Conservation (phyloP, 2,113 vertebrate genomes). For the Erythrocercus mccallii region DNA sequence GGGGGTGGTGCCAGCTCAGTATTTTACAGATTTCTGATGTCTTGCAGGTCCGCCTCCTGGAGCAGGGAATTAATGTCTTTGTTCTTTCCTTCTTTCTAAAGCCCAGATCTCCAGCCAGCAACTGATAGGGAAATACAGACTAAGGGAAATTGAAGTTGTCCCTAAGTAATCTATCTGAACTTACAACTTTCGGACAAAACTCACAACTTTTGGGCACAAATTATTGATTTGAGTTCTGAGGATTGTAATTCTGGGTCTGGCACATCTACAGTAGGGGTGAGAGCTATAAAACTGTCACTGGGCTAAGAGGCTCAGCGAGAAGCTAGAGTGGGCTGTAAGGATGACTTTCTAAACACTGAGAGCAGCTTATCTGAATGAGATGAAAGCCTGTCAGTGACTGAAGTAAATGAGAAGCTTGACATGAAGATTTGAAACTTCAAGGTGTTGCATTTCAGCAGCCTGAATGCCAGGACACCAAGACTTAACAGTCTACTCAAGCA, state of each 20-base stretch:
- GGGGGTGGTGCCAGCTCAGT: background rate
- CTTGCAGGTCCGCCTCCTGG: background rate
- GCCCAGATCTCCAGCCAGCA: background rate
- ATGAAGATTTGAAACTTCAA: background rate
- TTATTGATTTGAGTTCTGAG: background rate
- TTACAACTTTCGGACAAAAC: background rate
- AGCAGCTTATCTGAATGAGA: background rate
- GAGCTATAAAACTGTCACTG: background rate
- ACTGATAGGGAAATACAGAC: background rate
- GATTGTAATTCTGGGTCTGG: background rate
- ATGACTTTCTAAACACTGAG: background rate
- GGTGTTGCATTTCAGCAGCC: background rate
- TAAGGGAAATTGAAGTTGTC: background rate
- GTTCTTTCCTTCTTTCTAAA: background rate
- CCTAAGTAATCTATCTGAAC: background rate
- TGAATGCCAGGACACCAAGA: accelerated
- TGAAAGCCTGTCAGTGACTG: background rate
- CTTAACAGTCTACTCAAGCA: background rate
- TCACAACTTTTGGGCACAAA: background rate
- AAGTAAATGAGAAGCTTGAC: background rate
- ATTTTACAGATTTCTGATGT: background rate
- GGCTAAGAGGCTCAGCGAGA: background rate
- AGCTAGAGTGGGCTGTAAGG: background rate
- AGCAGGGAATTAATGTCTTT: constrained; percentile 22
- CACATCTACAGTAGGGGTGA: background rate